Base-by-base conservation (phyloP, 2,113 vertebrate genomes). In the Tachuris rubrigastra region DNA sequence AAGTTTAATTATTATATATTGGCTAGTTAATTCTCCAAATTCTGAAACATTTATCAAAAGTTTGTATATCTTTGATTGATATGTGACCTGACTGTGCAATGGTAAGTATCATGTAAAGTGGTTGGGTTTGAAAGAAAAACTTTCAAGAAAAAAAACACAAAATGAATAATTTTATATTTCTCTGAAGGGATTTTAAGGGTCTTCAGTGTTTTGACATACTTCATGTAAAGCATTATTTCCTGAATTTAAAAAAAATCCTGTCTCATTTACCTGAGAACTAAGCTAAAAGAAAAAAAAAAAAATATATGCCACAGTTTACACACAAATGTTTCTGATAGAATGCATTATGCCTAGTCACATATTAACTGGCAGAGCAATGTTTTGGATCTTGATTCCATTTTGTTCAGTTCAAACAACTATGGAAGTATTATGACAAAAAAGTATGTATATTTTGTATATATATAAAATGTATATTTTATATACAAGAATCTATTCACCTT, bases 321-420 rank as follows among this genome's bases (percentile, higher is more conserved):
- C 12, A 42, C 5, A 83, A 62, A 10, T 31, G 67, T 56, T 87
- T 71, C 27, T 49, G 28, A 88, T 2, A 41, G 18, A 78, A 74
- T 33, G 2, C 19, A 75, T 41, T 50, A 53, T 6, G 9, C 27
- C 13, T 49, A 47, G 13, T n/a, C 28, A 55, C 0, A 0, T 47
- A 25, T 69, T 65, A 87, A 41, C 14, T 49, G 25, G 1, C 6
- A 52, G 4, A 44, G 23, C 2, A 4, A 2, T 25, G 30, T 39
- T 86, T 80, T 55, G 14, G 22, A 62, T 30, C 14, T 39, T 35
- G 35, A n/a, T 73, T 76, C 3, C 12, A 33, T 80, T 86, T 89
- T 1, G 0, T 72, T 86, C 7, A 10, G 4, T 50, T 88, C 23
- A 72, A 39, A 55, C 46, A 83, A 35, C 8, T 25, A 22, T 8